Evolutionary conservation across 2,113 vertebrate species (phyloP).

Genomic region (Collichthys lucidus): DNA sequence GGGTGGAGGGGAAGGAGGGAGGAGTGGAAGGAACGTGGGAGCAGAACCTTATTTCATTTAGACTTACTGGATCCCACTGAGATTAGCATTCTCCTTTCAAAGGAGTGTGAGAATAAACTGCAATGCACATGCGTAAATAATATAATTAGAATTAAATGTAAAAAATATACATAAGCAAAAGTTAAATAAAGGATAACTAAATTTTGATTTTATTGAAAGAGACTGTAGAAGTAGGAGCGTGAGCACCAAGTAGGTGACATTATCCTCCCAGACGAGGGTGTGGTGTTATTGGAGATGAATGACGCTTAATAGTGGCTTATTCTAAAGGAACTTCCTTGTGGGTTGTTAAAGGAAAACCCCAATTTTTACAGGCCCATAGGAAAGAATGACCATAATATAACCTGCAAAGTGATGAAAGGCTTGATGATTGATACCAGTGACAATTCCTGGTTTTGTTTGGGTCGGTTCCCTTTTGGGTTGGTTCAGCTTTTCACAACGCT

Average conservation of each 20-base stretch:
- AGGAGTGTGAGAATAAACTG: slow-evolving; percentile 8
- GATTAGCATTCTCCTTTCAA: slow-evolving; percentile 4
- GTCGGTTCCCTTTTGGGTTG: not conserved
- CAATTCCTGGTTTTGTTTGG: slow-evolving; percentile 3
- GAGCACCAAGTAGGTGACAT: not conserved
- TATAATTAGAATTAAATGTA: not conserved
- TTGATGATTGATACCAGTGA: slow-evolving; percentile 15
- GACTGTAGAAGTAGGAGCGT: not conserved
- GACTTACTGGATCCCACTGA: not conserved
- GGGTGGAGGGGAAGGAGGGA: slow-evolving; percentile 52
- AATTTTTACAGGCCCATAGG: slow-evolving; percentile 33
- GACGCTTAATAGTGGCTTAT: slow-evolving; percentile 28
- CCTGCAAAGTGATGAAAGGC: slow-evolving; percentile 8
- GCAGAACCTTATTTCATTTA: slow-evolving; percentile 40
- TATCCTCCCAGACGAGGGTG: slow-evolving; percentile 46
- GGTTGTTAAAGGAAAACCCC: slow-evolving; percentile 19
- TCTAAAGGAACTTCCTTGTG: slow-evolving; percentile 32
- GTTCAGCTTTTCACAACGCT: not conserved
- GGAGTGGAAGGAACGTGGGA: slow-evolving; percentile 28
- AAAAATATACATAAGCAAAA: slow-evolving; percentile 2
- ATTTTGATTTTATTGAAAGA: not conserved
- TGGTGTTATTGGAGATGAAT: slow-evolving; percentile 50
- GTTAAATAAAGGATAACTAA: not conserved
- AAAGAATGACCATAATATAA: slow-evolving; percentile 15
- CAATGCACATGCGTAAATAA: not conserved